These are phyloP conservation scores for Neuroscelio doddi DNA, from an alignment of 2,888 invertebrate genomes.

Conservation along the genomic window DNA sequence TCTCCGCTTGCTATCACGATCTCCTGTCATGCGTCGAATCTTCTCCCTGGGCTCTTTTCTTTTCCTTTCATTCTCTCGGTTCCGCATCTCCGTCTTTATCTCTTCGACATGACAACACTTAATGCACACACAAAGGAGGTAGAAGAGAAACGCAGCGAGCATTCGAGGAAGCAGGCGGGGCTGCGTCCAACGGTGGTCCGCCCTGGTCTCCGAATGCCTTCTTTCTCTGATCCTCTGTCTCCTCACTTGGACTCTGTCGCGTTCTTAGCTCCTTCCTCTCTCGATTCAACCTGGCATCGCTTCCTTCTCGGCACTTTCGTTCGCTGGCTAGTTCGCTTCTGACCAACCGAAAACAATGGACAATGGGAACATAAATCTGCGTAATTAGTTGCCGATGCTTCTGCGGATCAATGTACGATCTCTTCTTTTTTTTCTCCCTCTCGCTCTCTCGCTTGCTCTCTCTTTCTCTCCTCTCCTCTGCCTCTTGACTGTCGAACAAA, in stretches of 20 bases:
- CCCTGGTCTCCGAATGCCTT: slow-evolving; percentile 47
- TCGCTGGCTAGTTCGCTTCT: slow-evolving; percentile 66
- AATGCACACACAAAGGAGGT: slow-evolving; percentile 37
- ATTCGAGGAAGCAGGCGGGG: slow-evolving; percentile 62
- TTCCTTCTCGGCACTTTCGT: slow-evolving; percentile 41
- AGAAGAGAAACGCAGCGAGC: slow-evolving; percentile 15
- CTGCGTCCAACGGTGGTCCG: slow-evolving; percentile 63
- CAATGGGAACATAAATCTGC: slow-evolving; percentile 95
- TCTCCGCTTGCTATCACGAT: slow-evolving; percentile 39
- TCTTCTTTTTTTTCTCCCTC: slow-evolving; percentile 55
- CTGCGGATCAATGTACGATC: slow-evolving; percentile 72
- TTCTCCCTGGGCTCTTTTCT: too few species aligned
- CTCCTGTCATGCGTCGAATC: slow-evolving; percentile 28
- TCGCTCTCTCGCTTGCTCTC: slow-evolving; percentile 59
- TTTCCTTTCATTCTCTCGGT: too few species aligned
- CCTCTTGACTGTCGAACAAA: slow-evolving; percentile 63
- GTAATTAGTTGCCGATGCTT: slow-evolving; percentile 88
- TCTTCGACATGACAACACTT: slow-evolving; percentile 9
- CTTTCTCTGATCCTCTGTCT: slow-evolving; percentile 40
- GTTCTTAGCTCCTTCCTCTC: slow-evolving; percentile 35
- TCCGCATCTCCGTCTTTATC: slow-evolving; percentile 20
- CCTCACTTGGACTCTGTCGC: slow-evolving; percentile 32
- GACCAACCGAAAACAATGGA: slow-evolving; percentile 84
- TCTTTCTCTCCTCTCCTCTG: slow-evolving; percentile 45
- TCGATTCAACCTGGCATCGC: slow-evolving; percentile 29